A percentile compares a stretch with the other conserved stretches of the same genome.
phyloP scores from a whole-genome alignment of 35 echinoderm and acorn worm genomes.

The Anneissia japonica region DNA sequence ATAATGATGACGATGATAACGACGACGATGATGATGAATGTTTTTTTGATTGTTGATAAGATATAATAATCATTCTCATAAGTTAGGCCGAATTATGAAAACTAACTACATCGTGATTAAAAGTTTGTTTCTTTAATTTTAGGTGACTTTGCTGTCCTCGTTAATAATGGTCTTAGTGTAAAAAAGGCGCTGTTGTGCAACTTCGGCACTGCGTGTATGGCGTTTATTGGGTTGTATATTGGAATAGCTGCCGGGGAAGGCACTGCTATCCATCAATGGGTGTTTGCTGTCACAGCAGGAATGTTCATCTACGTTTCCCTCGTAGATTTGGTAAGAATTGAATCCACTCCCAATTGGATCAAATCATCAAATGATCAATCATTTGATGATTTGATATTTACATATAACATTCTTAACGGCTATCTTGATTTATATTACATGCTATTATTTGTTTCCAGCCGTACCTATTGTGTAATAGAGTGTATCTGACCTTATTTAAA shows the following conservation, averaged over 20 bases:
- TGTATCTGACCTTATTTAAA: not conserved
- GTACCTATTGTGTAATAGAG: not conserved
- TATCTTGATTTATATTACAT: not conserved
- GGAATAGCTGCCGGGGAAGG: constrained; percentile 64
- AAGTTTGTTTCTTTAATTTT: not conserved
- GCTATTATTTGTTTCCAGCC: not conserved
- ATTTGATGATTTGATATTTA: not conserved
- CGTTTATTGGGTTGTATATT: constrained; percentile 64
- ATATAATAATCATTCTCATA: not conserved
- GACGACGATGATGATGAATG: not conserved
- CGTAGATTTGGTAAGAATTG: constrained; percentile 66
- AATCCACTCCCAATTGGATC: not conserved
- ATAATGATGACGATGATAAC: not conserved
- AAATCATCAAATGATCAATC: not conserved
- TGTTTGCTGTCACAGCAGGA: constrained; percentile 81
- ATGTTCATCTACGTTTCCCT: constrained; percentile 86
- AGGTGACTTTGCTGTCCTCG: constrained; percentile 96
- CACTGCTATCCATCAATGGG: constrained; percentile 56
- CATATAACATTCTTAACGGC: not conserved
- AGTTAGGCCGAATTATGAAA: not conserved
- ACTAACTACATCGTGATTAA: not conserved
- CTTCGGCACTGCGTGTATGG: constrained; percentile 61
- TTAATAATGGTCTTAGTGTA: constrained; percentile 72
- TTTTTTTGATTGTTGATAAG: not conserved
- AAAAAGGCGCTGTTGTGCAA: constrained; percentile 69